Conservation (phyloP, 2,797 vertebrate species). For the Staurois parvus region DNA sequence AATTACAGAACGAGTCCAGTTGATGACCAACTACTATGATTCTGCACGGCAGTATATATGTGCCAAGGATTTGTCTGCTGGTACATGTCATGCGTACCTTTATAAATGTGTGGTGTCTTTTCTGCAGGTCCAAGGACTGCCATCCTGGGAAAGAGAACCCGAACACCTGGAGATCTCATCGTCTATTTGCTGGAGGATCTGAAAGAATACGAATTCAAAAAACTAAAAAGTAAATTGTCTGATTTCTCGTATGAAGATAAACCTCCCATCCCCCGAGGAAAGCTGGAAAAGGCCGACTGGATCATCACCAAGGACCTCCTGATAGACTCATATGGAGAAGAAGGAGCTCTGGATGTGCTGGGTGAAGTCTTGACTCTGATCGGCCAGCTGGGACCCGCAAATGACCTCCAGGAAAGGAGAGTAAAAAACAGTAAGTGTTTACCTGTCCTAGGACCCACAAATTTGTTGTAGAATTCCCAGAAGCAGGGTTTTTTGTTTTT, state of each 20-base stretch:
- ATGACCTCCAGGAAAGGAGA: background rate
- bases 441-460: too few species aligned
- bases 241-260: background rate
- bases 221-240: constrained; percentile 2
- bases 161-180: background rate
- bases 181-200: background rate
- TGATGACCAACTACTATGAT: too few species aligned
- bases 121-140: too few species aligned
- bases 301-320: background rate
- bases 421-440: background rate
- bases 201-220: background rate
- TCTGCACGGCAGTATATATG: too few species aligned
- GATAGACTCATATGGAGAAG: background rate
- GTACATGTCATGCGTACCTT: too few species aligned
- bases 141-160: background rate
- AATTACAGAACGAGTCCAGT: too few species aligned
- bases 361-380: background rate
- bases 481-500: too few species aligned
- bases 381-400: background rate
- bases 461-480: too few species aligned
- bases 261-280: background rate
- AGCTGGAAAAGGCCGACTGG: background rate
- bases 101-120: too few species aligned
- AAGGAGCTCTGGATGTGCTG: background rate
- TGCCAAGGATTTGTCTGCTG: too few species aligned